Evolutionary conservation across 2,888 invertebrate species (phyloP).

Genomic region (Sturmia bella): DNA sequence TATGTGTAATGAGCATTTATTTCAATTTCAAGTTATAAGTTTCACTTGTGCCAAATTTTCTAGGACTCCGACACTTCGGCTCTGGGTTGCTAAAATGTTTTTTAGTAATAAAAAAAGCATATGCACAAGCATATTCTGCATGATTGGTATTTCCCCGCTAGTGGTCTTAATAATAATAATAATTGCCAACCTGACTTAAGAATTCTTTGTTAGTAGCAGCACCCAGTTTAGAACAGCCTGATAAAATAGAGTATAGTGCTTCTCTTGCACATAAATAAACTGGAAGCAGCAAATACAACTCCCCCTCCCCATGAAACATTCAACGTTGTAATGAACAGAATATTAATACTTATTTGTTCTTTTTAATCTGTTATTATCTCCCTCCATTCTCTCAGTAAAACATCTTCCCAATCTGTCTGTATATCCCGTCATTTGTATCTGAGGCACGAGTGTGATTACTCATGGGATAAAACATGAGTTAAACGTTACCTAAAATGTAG

Average conservation of each 20-base stretch:
- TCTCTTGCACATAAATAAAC: background rate
- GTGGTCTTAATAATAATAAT: background rate
- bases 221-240: constrained; percentile 45
- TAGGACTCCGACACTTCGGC: too few relatives aligned
- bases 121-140: background rate
- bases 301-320: too few relatives aligned
- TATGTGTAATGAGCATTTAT: too few relatives aligned
- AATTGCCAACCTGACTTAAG: constrained; percentile 31
- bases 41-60: too few relatives aligned
- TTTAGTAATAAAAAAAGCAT: background rate
- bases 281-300: background rate
- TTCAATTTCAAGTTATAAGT: too few relatives aligned
- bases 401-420: background rate
- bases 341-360: too few relatives aligned
- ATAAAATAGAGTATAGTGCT: background rate
- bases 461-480: background rate
- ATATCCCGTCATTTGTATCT: background rate
- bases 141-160: background rate
- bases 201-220: constrained; percentile 46
- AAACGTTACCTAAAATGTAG: background rate
- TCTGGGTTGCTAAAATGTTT: background rate
- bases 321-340: too few relatives aligned
- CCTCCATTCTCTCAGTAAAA: too few relatives aligned
- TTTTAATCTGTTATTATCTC: too few relatives aligned
- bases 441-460: background rate